phyloP scores from a whole-genome alignment of 2,113 vertebrate genomes.

The Archilochus colubris region DNA sequence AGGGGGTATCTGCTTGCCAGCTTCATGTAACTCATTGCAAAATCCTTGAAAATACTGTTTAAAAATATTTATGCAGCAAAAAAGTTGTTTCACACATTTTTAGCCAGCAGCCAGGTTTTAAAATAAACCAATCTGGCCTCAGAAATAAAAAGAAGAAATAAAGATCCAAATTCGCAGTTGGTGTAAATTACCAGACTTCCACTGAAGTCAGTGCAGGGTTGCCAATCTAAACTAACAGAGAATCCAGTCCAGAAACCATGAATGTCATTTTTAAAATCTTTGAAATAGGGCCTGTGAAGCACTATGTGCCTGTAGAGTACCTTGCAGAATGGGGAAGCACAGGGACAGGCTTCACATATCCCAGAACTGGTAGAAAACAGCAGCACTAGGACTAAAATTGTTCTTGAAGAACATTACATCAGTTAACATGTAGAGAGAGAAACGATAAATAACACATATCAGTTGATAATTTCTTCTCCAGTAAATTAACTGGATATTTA shows the following conservation, averaged over 20 bases:
- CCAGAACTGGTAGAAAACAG: neutral
- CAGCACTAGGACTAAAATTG: neutral
- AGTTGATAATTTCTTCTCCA: neutral
- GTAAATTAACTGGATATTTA: neutral
- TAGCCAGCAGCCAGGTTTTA: constrained; percentile 54
- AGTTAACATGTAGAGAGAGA: neutral
- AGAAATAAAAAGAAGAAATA: constrained; percentile 62
- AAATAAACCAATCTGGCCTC: constrained; percentile 62
- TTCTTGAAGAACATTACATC: neutral
- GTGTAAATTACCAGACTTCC: constrained; percentile 49
- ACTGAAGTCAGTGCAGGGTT: constrained; percentile 4
- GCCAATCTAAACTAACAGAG: constrained; percentile 55
- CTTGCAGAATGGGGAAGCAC: neutral
- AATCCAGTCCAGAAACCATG: constrained; percentile 14
- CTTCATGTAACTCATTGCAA: constrained; percentile 45
- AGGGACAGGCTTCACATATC: neutral
- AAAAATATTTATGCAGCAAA: constrained; percentile 59
- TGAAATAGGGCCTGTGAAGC: neutral
- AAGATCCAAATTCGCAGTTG: constrained; percentile 37
- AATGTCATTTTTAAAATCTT: neutral
- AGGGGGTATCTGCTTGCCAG: constrained; percentile 29
- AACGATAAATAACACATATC: neutral
- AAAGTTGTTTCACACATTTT: constrained; percentile 59
- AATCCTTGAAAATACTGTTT: constrained; percentile 60
- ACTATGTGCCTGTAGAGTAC: neutral